phyloP scores from a whole-genome alignment of 1,140 invertebrate genomes.

The Telenomus remus region DNA sequence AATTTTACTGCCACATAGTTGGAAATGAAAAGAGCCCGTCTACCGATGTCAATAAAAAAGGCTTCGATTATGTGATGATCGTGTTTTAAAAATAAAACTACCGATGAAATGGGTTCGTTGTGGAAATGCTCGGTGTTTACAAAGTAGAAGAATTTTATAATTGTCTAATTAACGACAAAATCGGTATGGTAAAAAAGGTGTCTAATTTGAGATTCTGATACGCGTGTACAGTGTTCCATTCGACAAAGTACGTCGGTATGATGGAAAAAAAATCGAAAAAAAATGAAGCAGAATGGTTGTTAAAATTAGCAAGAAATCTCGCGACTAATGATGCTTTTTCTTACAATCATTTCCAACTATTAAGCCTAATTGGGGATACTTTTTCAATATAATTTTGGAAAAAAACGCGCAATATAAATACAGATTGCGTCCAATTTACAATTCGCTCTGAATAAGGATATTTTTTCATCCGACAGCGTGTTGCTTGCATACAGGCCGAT shows the following conservation, averaged over 20 bases:
- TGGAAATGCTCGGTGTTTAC: background rate
- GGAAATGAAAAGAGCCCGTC: background rate
- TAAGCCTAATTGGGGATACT: slow-evolving; percentile 50
- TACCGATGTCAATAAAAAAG: background rate
- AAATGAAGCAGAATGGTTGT: slow-evolving; percentile 31
- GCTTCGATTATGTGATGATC: background rate
- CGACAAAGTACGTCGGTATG: background rate
- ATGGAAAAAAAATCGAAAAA: slow-evolving; percentile 24
- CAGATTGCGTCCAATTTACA: slow-evolving; percentile 30
- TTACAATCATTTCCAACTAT: slow-evolving; percentile 44
- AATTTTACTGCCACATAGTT: background rate
- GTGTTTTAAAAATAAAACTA: background rate
- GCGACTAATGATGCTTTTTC: slow-evolving; percentile 53
- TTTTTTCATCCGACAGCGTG: slow-evolving; percentile 20
- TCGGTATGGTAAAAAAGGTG: slow-evolving; percentile 17
- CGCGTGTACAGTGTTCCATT: no score
- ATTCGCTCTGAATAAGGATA: slow-evolving; percentile 45
- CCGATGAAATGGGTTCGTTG: background rate
- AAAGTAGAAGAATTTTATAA: slow-evolving; percentile 9
- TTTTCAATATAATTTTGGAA: slow-evolving; percentile 52
- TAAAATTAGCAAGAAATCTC: slow-evolving; percentile 51
- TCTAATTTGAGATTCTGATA: slow-evolving; percentile 32
- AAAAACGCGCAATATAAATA: slow-evolving; percentile 53
- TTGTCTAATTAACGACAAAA: slow-evolving; percentile 23
- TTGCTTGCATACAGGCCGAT: slow-evolving; percentile 6